These are phyloP conservation scores for Sigmodon hispidus DNA, from an alignment of 2,113 vertebrate species.

Conservation along the genomic window DNA sequence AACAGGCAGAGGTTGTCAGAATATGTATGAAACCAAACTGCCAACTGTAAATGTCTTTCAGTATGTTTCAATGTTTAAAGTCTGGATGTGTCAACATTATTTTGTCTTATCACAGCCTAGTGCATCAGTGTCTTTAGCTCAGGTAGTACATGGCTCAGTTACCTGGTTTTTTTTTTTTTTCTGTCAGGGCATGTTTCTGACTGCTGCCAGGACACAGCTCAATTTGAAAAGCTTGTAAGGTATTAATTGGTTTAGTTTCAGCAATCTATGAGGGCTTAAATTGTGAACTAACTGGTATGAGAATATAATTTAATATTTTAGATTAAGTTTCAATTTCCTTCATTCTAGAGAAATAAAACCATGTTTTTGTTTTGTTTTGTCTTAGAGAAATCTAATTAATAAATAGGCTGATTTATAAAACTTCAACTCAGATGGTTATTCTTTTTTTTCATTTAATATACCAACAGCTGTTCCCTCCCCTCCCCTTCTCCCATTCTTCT, in stretches of 20 bases:
- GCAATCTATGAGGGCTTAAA: not conserved
- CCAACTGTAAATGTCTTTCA: not conserved
- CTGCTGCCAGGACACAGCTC: not conserved
- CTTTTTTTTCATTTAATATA: no score
- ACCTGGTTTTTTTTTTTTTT: not conserved
- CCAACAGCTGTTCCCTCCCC: no score
- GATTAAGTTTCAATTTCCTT: not conserved
- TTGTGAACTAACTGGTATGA: not conserved
- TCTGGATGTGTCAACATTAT: not conserved
- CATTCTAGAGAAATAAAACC: not conserved
- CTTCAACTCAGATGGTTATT: not conserved
- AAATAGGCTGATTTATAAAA: not conserved
- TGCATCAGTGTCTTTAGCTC: not conserved
- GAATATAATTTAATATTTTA: not conserved
- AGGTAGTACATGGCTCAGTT: not conserved
- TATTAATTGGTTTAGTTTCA: conserved; percentile 33
- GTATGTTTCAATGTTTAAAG: not conserved
- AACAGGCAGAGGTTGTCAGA: not conserved
- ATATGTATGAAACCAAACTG: not conserved
- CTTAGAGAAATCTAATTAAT: not conserved
- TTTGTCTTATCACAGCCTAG: not conserved
- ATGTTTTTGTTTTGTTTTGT: not conserved
- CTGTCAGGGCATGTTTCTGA: not conserved
- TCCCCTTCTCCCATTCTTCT: no score
- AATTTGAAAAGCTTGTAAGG: not conserved